These are phyloP conservation scores for Papilio gigon DNA, from an alignment of 2,888 invertebrate species.

Conservation along the genomic window DNA sequence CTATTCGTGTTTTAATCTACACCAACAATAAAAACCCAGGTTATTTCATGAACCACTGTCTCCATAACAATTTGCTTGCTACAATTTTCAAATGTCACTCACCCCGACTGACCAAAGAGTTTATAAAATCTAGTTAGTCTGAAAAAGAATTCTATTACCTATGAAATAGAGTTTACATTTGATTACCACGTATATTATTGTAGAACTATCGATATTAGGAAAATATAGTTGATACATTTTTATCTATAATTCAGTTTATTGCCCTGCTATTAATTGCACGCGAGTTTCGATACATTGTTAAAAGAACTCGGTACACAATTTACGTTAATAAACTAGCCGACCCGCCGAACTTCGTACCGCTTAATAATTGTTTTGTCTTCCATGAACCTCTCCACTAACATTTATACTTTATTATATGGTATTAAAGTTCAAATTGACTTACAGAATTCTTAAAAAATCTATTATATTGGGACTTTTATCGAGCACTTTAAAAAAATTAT, in stretches of 20 bases:
- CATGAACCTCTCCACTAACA: too few species aligned
- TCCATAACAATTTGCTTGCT: slow-evolving; percentile 17
- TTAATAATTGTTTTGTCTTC: too few species aligned
- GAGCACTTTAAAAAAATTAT: too few species aligned
- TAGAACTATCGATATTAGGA: slow-evolving; percentile 19
- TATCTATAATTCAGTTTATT: slow-evolving; percentile 18
- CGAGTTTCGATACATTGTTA: neutral
- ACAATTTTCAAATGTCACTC: slow-evolving; percentile 24
- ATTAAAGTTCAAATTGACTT: too few species aligned
- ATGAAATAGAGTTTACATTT: neutral
- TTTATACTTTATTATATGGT: too few species aligned
- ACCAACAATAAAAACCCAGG: neutral
- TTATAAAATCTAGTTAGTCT: neutral
- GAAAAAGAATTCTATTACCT: neutral
- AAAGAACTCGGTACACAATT: neutral
- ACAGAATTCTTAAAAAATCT: too few species aligned
- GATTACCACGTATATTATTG: neutral
- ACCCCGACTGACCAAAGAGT: slow-evolving; percentile 12
- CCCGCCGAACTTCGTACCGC: too few species aligned
- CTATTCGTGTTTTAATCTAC: neutral
- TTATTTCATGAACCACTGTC: neutral
- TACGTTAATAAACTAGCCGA: too few species aligned
- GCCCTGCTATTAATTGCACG: slow-evolving; percentile 13
- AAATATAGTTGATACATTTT: slow-evolving; percentile 13
- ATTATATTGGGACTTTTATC: too few species aligned